phyloP scores from a whole-genome alignment of 2,797 vertebrate genomes.

The Monodelphis domestica region DNA sequence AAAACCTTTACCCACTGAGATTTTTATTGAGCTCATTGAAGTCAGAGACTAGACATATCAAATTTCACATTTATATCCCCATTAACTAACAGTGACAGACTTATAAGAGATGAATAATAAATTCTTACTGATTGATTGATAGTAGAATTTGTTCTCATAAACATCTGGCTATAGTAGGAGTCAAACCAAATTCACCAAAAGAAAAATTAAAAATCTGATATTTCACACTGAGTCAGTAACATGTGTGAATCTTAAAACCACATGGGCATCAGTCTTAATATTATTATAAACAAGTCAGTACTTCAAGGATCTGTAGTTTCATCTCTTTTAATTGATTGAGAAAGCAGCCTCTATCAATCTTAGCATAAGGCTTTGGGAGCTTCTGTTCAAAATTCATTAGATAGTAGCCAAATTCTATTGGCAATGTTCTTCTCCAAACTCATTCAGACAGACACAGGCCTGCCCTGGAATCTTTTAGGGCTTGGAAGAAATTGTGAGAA shows the following conservation, averaged over 20 bases:
- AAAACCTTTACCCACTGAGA: not conserved
- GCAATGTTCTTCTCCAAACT: not conserved
- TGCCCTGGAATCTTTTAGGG: not conserved
- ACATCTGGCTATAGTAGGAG: not conserved
- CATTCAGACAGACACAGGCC: not conserved
- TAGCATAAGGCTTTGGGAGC: not conserved
- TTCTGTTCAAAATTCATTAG: not conserved
- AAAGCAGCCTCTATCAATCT: not conserved
- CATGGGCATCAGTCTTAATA: not conserved
- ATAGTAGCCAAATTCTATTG: not conserved
- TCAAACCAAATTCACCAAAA: conserved; percentile 5
- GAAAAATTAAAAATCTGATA: not conserved
- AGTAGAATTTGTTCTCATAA: not conserved
- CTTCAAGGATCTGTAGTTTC: not conserved
- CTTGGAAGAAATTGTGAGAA: not conserved
- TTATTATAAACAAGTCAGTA: not conserved
- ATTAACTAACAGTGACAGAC: not conserved
- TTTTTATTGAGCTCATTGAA: not conserved
- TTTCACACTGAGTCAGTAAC: not conserved
- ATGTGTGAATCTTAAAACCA: too few species aligned
- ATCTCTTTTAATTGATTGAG: not conserved
- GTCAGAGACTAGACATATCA: not conserved
- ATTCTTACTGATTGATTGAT: conserved; percentile 6
- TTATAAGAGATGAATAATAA: not conserved
- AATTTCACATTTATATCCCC: not conserved